These are phyloP conservation scores for Platyura marginata DNA, from an alignment of 1,140 invertebrate genomes.

Conservation along the genomic window DNA sequence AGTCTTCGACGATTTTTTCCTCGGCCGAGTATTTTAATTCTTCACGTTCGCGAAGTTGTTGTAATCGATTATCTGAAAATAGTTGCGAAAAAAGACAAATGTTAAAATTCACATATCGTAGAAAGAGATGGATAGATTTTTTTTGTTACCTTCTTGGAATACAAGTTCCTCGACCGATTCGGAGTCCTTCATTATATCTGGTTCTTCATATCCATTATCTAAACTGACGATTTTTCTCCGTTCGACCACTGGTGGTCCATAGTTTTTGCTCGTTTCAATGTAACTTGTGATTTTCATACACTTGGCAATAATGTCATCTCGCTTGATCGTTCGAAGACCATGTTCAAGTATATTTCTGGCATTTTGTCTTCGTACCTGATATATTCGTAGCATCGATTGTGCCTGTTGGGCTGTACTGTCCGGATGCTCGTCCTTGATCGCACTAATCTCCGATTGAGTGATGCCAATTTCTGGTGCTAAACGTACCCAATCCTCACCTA, in stretches of 20 bases:
- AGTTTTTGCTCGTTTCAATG: constrained; percentile 44
- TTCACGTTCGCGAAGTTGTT: constrained; percentile 34
- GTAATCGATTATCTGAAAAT: constrained; percentile 18
- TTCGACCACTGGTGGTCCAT: constrained; percentile 43
- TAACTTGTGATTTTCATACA: constrained; percentile 51
- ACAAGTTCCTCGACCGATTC: constrained; percentile 40
- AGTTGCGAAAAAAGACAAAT: not conserved
- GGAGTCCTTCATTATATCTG: constrained; percentile 51
- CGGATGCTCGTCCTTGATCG: constrained; percentile 72
- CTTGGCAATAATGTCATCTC: constrained; percentile 87
- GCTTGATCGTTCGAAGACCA: constrained; percentile 68
- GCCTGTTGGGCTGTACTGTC: constrained; percentile 76
- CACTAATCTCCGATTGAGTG: constrained; percentile 65
- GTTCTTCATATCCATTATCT: constrained; percentile 34
- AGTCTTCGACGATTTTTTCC: constrained; percentile 42
- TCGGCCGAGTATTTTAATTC: constrained; percentile 54
- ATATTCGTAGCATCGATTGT: constrained; percentile 81
- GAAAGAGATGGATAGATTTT: not conserved
- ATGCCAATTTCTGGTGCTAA: constrained; percentile 73
- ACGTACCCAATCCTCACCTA: constrained; percentile 83
- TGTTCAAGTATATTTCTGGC: constrained; percentile 66
- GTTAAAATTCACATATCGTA: constrained; percentile 1
- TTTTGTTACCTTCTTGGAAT: constrained; percentile 22
- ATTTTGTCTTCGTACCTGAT: constrained; percentile 21
- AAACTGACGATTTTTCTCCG: constrained; percentile 28